Evolutionary conservation across 2,888 invertebrate genomes (phyloP), one percentile per base, ranked within the genome.

Genomic region (Allolobophora icterica): DNA sequence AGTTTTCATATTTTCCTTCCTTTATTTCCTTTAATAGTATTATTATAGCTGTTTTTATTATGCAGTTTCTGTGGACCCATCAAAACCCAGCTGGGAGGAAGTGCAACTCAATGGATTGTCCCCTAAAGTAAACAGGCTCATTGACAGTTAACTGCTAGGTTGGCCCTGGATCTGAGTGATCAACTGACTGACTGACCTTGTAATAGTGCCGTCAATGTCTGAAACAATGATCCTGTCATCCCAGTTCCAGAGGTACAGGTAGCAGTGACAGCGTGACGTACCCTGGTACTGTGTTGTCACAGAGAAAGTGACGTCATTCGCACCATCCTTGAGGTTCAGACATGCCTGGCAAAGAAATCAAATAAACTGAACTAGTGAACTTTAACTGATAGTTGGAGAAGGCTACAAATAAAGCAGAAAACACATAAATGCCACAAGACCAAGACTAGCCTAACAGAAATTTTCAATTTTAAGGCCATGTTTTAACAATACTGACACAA

Each of bases 141-240:
- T 24, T 52, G 52, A 21, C 21, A 21, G 24, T 21, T 52, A 52
- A 52, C 24, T 52, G 52, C 52, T 24, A 52, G 6, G 21, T 24
- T 52, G 52, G 24, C 17, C 30, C 17, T 30, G 8, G 8, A n/a
- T 71, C 71, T 71, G 38, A 71, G 11, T 52, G 21, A 52, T 89
- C n/a, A 35, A 42, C 21, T 71, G 11, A 38, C 90, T 71, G 24
- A 38, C 90, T 30, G 94, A 97, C 97, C 98, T 99, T 91, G 99
- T 99, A 93, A 99, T 99, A 42, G 99, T 99, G 52, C 99, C 99
- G 96, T 99, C 99, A 95, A 99, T 99, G 95, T 99, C 99, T 0
- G 99, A 99, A 94, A 99, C 98, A 92, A 99, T 98, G 93, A 99
- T 97, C 96, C 98, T 98, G 95, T 99, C 99, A 95, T 98, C 97